Base-by-base conservation (phyloP, 2,888 invertebrate genomes). In the Stenodema calcarata region DNA sequence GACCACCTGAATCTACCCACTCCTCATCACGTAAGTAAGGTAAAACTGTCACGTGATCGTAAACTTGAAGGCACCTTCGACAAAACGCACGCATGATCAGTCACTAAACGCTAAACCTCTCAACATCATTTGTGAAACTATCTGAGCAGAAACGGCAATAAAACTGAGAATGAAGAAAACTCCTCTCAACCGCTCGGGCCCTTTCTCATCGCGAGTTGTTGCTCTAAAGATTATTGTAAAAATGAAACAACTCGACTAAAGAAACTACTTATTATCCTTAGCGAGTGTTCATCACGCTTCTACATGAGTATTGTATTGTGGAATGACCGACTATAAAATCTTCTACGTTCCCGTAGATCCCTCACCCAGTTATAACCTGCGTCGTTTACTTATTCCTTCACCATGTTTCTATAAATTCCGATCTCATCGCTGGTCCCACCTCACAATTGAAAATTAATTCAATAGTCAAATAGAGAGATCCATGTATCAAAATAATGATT, bases 11-110 rank as follows among this genome's bases (percentile, higher is more conserved):
- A 88, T 85, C 87, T 89, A 54, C 89, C 89, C 50, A 90, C 89
- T 41, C 90, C 89, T 28, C 89, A 89, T 84, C 89, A 89, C 87
- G 90, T 90, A 88, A 89, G 88, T 88, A 69, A 69, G 69, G 69
- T 69, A 23, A 47, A 47, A 47, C 47, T 47, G 12, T n/a, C 50
- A 50, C 50, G 50, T n/a, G n/a, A 50, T 50, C 50, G 50, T 50
- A 16, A 50, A 35, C 4, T 35, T 23, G 62, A n/a, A 9, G 70
- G 70, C 28, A 70, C 6, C 16, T 9, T n/a, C 50, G 9, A 62
- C 62, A 23, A 62, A 62, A 23, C 62, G 18, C 62, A 62, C 62
- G 62, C 62, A 62, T 62, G 62, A 62, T 62, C 23, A 62, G 62
- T 62, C 62, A 62, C 23, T 62, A 62, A 62, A 23, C 7, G 62